phyloP scores from a whole-genome alignment of 2,113 vertebrate genomes.

The Hemiscyllium ocellatum region DNA sequence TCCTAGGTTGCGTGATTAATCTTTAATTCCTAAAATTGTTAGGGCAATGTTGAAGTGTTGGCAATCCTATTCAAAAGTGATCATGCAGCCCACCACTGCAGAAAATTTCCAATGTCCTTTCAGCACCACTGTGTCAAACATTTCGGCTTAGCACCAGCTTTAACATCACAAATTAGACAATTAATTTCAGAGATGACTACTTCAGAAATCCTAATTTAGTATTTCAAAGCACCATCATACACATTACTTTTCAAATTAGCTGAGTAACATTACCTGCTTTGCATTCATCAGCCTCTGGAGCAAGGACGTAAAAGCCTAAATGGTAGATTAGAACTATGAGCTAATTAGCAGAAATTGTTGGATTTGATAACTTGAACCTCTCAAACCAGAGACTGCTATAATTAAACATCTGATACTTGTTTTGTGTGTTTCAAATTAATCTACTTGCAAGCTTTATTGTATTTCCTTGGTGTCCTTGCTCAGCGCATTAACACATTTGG shows the following conservation, averaged over 20 bases:
- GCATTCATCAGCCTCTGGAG: neutral
- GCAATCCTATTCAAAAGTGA: neutral
- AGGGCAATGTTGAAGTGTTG: neutral
- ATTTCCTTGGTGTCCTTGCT: constrained; percentile 30
- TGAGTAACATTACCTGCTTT: neutral
- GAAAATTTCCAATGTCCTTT: neutral
- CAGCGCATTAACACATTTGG: neutral
- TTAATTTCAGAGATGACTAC: neutral
- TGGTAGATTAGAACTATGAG: neutral
- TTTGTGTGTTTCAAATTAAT: constrained; percentile 29
- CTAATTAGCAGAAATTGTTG: constrained; percentile 33
- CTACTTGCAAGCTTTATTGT: constrained; percentile 31
- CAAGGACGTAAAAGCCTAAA: neutral
- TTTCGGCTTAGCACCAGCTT: neutral
- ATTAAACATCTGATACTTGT: constrained; percentile 3
- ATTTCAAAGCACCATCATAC: neutral
- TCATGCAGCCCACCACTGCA: neutral
- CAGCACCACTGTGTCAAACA: neutral
- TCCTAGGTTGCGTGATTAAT: neutral
- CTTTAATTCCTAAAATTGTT: neutral
- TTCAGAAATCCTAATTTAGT: neutral
- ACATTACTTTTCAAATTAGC: neutral
- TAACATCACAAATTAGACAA: neutral
- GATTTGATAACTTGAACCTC: constrained; percentile 32
- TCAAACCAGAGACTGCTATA: constrained; percentile 10